Base-by-base conservation (phyloP, 2,797 vertebrate species). In the Cirrhinus mrigala region DNA sequence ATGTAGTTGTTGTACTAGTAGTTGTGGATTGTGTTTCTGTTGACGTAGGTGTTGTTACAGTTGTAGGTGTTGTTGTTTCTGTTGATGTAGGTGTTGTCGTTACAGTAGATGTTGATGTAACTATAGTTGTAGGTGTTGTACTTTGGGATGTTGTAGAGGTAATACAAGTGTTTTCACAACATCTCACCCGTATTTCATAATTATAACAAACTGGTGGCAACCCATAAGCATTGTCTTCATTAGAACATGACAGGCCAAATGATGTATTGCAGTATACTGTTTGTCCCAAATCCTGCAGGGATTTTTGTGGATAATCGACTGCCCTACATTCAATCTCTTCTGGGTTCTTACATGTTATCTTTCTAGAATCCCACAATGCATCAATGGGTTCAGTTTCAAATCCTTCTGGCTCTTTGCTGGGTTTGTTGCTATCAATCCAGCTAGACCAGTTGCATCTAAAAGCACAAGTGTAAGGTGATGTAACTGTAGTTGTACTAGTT, bases 371-470 rank as follows among this genome's bases (percentile, higher is more conserved):
- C 69, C 83, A 92, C 83, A 97, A 93, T 3, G 93, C 89, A 8
- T 91, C 48, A 83, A 96, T 92, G 0, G 92, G 93, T 88, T 98
- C 96, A 87, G 88, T 92, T 73, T 97, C 97, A 15, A 95, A 96
- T 0, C 93, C 94, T 0, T 94, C 18, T 0, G 48, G 62, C 3
- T 91, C 94, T 33, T 1, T 5, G 0, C 62, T 89, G 12, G 93
- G 96, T 16, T 79, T 88, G 73, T 89, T 83, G 2, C 90, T 87
- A 0, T 95, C 94, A 10, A 92, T 91, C 97, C 97, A 97, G 0
- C 66, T 0, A 1, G 96, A 94, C 96, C 96, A 97, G 0, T 64
- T 0, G 83, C 96, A 97, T 3, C 0, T 40, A 40, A 40, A 2
- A 37, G 0, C 1, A 24, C 16, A 27, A 7, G 3, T 22, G 40